Percentiles rank a stretch among this genome's conserved stretches.
phyloP scores from a whole-genome alignment of 2,888 invertebrate genomes.

The Hypolimnas misippus region DNA sequence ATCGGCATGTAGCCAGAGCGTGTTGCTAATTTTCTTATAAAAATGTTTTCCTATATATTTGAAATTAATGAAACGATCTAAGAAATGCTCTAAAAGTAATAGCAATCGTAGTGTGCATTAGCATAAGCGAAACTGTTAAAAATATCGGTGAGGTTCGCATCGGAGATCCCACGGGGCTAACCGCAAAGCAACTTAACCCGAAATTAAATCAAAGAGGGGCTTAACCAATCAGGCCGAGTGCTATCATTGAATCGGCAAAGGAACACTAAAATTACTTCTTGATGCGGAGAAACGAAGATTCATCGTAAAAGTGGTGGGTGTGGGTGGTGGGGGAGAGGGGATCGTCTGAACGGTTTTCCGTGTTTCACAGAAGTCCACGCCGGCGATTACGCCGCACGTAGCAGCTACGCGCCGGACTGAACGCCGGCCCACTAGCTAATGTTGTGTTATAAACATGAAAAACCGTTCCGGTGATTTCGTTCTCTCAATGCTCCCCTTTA shows the following conservation, averaged over 20 bases:
- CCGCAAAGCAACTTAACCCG: conserved; percentile 80
- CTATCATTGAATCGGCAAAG: conserved; percentile 84
- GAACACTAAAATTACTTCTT: conserved; percentile 84
- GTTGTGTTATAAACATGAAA: conserved; percentile 81
- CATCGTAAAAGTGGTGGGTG: conserved; percentile 82
- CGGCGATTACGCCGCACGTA: conserved; percentile 79
- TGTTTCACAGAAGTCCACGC: conserved; percentile 78
- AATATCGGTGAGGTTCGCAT: conserved; percentile 57
- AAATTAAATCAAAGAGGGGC: conserved; percentile 84
- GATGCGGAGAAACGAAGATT: conserved; percentile 84
- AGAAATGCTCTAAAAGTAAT: conserved; percentile 23
- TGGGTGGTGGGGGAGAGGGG: conserved; percentile 51
- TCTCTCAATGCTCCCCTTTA: conserved; percentile 68
- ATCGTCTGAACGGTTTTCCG: conserved; percentile 82
- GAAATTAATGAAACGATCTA: conserved; percentile 2
- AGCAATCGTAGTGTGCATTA: conserved; percentile 46
- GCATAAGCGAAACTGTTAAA: conserved; percentile 58
- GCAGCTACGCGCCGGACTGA: conserved; percentile 58
- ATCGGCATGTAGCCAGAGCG: too few relatives aligned
- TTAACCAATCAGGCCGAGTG: conserved; percentile 83
- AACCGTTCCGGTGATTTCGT: conserved; percentile 73
- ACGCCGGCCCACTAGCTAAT: conserved; percentile 68
- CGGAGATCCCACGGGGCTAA: conserved; percentile 71
- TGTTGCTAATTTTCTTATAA: too few relatives aligned
- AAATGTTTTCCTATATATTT: too few relatives aligned